Percentiles rank a stretch among this genome's conserved stretches.
These are phyloP conservation scores for Indri indri DNA, from an alignment of 2,113 vertebrate species.

Conservation along the genomic window DNA sequence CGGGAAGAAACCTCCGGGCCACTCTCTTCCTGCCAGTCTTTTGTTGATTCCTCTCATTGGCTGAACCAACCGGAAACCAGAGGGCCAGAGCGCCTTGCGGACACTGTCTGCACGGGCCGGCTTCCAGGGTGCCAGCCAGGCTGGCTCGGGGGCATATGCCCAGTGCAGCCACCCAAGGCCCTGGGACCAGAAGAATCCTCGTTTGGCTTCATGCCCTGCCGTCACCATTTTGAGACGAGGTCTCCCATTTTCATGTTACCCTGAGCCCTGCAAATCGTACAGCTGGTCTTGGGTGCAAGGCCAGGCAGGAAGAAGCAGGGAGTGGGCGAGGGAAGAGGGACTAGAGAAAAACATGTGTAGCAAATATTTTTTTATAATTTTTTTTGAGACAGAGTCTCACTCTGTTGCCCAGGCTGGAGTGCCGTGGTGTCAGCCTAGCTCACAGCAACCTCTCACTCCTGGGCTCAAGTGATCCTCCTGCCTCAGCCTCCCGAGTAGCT, in stretches of 20 bases:
- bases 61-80: neutral
- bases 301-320: neutral
- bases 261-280: neutral
- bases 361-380: no score
- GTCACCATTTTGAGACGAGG: neutral
- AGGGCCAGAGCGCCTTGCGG: neutral
- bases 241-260: neutral
- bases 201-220: neutral
- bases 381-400: no score
- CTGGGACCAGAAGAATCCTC: no score
- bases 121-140: neutral
- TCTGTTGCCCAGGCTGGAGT: no score
- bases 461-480: no score
- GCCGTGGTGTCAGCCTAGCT: no score
- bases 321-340: accelerated
- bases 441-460: no score
- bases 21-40: neutral
- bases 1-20: accelerated
- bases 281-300: neutral
- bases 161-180: no score
- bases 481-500: no score
- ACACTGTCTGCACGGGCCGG: neutral
- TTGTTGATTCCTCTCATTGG: neutral
- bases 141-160: accelerated
- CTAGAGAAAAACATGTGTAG: neutral